Conservation (phyloP, 1,140 invertebrate species). For the Musca domestica region DNA sequence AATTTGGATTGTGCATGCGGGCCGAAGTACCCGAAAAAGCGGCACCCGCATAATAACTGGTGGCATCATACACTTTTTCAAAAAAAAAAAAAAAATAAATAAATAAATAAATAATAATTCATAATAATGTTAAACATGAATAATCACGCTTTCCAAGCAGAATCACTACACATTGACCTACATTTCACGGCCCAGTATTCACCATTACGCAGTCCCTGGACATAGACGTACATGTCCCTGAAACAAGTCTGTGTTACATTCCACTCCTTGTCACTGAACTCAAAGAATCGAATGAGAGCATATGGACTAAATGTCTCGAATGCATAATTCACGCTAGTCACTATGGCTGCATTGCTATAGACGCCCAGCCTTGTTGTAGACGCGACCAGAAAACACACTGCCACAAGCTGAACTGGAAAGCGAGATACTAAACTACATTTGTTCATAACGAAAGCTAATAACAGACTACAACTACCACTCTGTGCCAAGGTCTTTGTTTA, state of each 20-base stretch:
- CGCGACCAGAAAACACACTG: neutral
- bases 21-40: constrained; percentile 19
- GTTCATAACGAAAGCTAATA: constrained; percentile 13
- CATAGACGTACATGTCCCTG: constrained; percentile 28
- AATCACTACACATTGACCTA: constrained; percentile 7
- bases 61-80: constrained; percentile 28
- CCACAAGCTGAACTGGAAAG: neutral
- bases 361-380: neutral
- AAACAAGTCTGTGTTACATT: constrained; percentile 30
- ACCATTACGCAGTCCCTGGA: constrained; percentile 28
- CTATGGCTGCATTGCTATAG: constrained; percentile 6
- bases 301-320: constrained; percentile 31
- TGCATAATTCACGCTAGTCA: constrained; percentile 29
- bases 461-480: neutral
- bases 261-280: constrained; percentile 32
- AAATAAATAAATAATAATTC: neutral
- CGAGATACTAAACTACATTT: neutral
- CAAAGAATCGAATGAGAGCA: constrained; percentile 28
- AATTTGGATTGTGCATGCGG: constrained; percentile 24
- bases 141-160: neutral
- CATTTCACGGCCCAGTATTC: constrained; percentile 29
- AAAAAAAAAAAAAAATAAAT: neutral
- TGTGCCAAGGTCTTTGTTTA: too few species aligned
- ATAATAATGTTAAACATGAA: neutral
- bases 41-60: constrained; percentile 27